These are phyloP conservation scores for Trisateles emortualis DNA, from an alignment of 2,888 invertebrate genomes.

Conservation along the genomic window DNA sequence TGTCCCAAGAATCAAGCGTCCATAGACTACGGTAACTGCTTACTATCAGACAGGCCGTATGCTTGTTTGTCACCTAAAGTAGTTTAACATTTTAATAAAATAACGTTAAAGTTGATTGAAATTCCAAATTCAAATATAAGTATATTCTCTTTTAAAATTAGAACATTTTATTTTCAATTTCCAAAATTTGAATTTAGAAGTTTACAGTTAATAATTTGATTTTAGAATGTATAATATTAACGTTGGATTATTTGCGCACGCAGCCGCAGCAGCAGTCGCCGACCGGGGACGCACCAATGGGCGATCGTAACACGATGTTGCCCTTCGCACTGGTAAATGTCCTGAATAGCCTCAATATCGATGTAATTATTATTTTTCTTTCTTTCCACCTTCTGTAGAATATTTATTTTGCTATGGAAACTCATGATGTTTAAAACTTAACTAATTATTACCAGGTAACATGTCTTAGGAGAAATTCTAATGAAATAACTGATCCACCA, in stretches of 20 bases:
- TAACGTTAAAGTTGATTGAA: neutral
- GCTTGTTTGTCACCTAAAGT: no score
- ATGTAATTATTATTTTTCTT: slow-evolving; percentile 78
- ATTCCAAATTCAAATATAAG: neutral
- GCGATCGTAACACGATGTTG: slow-evolving; percentile 79
- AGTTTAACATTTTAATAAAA: no score
- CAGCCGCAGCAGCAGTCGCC: slow-evolving; percentile 82
- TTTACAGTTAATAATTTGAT: neutral
- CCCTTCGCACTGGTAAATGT: slow-evolving; percentile 86
- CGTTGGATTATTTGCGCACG: slow-evolving; percentile 43
- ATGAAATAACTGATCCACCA: no score
- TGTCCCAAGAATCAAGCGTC: no score
- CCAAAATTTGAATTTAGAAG: slow-evolving; percentile 1
- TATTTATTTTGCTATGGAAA: slow-evolving; percentile 48
- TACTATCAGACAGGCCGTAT: no score
- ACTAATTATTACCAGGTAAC: neutral
- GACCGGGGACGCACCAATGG: slow-evolving; percentile 74
- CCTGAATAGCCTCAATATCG: slow-evolving; percentile 85
- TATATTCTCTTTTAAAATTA: neutral
- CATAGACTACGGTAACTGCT: no score
- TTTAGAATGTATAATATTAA: slow-evolving; percentile 12
- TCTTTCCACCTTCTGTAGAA: slow-evolving; percentile 47
- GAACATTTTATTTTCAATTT: neutral
- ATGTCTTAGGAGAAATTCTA: no score
- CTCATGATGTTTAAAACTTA: slow-evolving; percentile 41